Evolutionary conservation across 2,113 vertebrate genomes (phyloP).

Genomic region (Myotis brandtii): DNA sequence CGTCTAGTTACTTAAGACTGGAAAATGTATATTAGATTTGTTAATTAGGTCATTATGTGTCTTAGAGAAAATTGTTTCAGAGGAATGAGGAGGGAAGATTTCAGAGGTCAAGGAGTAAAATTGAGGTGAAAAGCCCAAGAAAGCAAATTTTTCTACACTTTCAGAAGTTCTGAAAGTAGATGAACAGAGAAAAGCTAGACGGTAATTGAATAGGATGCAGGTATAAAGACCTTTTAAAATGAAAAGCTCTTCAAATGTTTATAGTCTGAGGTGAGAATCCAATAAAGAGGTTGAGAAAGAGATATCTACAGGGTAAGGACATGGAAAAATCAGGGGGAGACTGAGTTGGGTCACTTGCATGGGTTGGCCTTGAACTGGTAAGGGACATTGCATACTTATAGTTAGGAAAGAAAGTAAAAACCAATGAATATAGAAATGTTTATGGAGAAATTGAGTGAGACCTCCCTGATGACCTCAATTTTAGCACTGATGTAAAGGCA

Average conservation of each 20-base stretch:
- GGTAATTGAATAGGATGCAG: not conserved
- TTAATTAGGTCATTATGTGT: not conserved
- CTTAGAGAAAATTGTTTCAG: not conserved
- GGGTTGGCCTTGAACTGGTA: constrained; percentile 49
- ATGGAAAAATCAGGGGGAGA: not conserved
- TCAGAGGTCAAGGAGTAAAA: constrained; percentile 34
- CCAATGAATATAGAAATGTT: constrained; percentile 69
- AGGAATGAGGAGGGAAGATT: not conserved
- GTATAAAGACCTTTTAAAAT: constrained; percentile 8
- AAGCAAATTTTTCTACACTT: constrained; percentile 9
- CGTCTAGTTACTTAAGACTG: not conserved
- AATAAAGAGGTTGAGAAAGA: constrained; percentile 40
- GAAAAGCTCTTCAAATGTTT: constrained; percentile 49
- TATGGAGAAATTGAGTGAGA: constrained; percentile 69
- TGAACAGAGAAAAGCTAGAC: not conserved
- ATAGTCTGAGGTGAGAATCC: not conserved
- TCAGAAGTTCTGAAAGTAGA: constrained; percentile 24
- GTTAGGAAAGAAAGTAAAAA: constrained; percentile 58
- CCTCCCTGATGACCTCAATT: constrained; percentile 65
- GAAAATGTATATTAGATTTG: constrained; percentile 24
- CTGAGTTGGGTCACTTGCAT: not conserved
- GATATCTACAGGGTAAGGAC: constrained; percentile 31
- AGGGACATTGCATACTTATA: not conserved
- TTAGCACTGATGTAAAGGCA: constrained; percentile 66
- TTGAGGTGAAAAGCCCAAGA: not conserved